phyloP scores from a whole-genome alignment of 1,140 invertebrate genomes.

The Metopolophium dirhodum region DNA sequence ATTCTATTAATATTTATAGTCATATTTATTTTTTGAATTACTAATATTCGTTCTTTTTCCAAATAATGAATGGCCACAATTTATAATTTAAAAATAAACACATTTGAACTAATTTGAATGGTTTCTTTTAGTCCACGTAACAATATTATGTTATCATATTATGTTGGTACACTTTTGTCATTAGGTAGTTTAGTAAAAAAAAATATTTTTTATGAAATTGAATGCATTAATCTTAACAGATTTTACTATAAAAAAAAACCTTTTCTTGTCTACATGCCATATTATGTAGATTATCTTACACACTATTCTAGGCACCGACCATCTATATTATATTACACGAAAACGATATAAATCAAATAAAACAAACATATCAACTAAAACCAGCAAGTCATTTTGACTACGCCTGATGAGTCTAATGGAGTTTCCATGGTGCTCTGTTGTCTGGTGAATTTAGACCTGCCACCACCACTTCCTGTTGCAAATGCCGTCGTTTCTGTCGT shows the following conservation, averaged over 20 bases:
- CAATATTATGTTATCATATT: not conserved
- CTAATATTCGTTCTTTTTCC: too few species aligned
- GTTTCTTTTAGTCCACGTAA: not conserved
- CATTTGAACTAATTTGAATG: not conserved
- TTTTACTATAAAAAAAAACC: not conserved
- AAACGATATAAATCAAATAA: not conserved
- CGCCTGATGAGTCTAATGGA: slow-evolving; percentile 61
- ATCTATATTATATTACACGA: not conserved
- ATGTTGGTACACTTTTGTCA: not conserved
- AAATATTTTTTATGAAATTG: not conserved
- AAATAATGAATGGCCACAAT: too few species aligned
- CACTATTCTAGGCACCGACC: too few species aligned
- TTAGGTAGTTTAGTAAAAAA: not conserved
- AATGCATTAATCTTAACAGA: not conserved
- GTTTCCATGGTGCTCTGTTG: slow-evolving; percentile 61
- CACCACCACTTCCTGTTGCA: slow-evolving; percentile 29
- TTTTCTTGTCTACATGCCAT: not conserved
- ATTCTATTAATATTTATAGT: too few species aligned
- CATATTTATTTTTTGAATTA: too few species aligned
- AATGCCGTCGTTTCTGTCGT: slow-evolving; percentile 28
- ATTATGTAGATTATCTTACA: not conserved
- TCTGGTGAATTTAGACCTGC: slow-evolving; percentile 59
- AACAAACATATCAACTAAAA: slow-evolving; percentile 58
- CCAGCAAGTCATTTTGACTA: slow-evolving; percentile 62
- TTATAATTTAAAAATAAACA: not conserved